These are phyloP conservation scores for Vultur gryphus DNA, from an alignment of 2,797 vertebrate species.

Conservation along the genomic window DNA sequence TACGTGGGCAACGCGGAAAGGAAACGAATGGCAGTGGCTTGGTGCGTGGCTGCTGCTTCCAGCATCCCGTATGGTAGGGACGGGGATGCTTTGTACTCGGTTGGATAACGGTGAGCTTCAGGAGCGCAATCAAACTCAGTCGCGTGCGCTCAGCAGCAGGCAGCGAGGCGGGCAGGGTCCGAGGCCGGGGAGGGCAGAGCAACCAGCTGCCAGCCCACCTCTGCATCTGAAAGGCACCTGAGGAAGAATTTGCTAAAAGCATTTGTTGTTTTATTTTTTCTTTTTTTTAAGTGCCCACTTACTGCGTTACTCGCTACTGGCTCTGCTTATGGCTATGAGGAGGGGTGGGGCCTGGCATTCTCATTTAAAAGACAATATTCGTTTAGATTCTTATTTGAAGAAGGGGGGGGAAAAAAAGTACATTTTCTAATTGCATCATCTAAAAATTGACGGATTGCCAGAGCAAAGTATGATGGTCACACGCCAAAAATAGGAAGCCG, in stretches of 20 bases:
- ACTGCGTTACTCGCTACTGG: not conserved
- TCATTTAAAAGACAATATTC: not conserved
- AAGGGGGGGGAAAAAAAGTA: fast-evolving
- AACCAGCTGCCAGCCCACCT: not conserved
- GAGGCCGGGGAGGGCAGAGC: not conserved
- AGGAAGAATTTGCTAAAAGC: not conserved
- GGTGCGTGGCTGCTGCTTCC: not conserved
- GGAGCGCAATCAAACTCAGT: not conserved
- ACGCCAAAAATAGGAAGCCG: not conserved
- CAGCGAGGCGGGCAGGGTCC: not conserved
- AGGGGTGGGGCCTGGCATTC: not conserved
- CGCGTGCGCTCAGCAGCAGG: not conserved
- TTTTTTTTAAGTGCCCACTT: not conserved
- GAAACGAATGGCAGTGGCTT: not conserved
- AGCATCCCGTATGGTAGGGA: fast-evolving
- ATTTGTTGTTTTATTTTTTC: not conserved
- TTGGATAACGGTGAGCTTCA: not conserved
- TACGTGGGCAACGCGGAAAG: fast-evolving
- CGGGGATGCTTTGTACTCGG: not conserved
- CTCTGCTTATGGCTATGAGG: not conserved
- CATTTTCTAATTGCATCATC: not conserved
- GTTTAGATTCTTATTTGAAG: not conserved
- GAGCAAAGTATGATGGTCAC: not conserved
- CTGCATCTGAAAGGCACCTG: constrained; percentile 24
- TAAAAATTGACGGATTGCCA: not conserved